Evolutionary conservation across 2,797 vertebrate species (phyloP), one percentile per base, ranked within the genome.

Genomic region (Salarias fasciatus): DNA sequence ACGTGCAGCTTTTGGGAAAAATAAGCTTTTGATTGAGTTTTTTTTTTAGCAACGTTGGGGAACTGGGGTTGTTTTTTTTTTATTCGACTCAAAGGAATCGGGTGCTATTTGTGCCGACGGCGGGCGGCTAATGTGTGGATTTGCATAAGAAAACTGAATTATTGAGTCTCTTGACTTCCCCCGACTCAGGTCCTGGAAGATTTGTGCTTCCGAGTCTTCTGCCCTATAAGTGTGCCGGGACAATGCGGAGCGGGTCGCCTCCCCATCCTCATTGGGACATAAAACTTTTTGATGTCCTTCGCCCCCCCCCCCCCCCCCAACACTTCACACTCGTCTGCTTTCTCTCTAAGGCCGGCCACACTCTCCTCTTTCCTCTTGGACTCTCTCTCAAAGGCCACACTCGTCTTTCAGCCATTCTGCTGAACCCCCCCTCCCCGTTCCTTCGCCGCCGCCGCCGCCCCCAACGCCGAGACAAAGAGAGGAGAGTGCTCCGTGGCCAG

Each of bases 201-300:
- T 81, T 69, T 79, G 72, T 73, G 76, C 49, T 80, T 86, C 84
- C 63, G 69, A 83, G 71, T 75, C 75, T 74, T 86, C 83, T 64
- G 72, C 65, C 72, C 45, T n/a, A n/a, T n/a, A 91, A 91, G 91
- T 90, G 91, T 92, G 89, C 87, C 84, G 31, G 72, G 61, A 90
- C 91, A 92, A 92, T 86, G 71, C 80, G 55, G 64, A 81, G 36
- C 81, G 61, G 46, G 54, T 82, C 77, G 52, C 73, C 77, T 68
- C 61, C 72, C 63, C 63, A 4, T 15, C 8, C 76, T 79, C 63
- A 53, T 29, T 8, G 36, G 68, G 72, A 76, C 75, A 66, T 80
- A 76, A 82, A 86, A 87, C 82, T 78, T 82, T 77, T 60, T 82
- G 72, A 84, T 79, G 77, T 69, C 38, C 28, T 29, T 46, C 69